Evolutionary conservation across 2,797 vertebrate genomes (phyloP).

Genomic region (Rhinella marina): DNA sequence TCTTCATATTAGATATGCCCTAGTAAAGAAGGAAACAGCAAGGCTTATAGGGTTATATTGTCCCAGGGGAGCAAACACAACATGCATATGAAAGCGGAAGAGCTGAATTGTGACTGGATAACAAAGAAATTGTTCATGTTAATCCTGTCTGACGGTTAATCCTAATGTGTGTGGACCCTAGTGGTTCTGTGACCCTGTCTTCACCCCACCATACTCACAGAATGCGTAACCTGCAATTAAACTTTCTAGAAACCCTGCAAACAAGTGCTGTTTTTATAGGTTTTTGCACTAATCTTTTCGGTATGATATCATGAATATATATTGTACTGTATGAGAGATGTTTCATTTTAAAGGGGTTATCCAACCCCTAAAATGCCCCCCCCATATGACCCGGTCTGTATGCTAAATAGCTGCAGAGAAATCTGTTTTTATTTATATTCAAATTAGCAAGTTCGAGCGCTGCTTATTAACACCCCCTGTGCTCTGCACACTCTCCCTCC

Average conservation of each 20-base stretch:
- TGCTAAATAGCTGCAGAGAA: too few species aligned
- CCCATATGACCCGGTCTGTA: too few species aligned
- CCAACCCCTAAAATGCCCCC: too few species aligned
- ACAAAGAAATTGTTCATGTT: background rate
- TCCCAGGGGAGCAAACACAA: constrained; percentile 25
- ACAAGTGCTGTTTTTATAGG: background rate
- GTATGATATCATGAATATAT: background rate
- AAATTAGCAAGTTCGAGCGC: too few species aligned
- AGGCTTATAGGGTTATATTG: constrained; percentile 29
- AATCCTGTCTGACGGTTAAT: constrained; percentile 26
- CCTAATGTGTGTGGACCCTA: background rate
- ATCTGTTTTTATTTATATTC: too few species aligned
- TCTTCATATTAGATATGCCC: background rate
- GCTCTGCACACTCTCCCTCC: too few species aligned
- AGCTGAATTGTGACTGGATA: background rate
- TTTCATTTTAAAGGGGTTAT: background rate
- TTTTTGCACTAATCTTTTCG: background rate
- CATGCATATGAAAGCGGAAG: constrained; percentile 7
- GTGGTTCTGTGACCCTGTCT: background rate
- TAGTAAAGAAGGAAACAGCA: background rate
- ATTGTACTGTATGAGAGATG: background rate
- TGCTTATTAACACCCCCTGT: too few species aligned
- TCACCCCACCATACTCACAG: background rate
- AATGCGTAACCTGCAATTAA: background rate
- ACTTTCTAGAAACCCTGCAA: background rate